phyloP scores from a whole-genome alignment of 1,140 invertebrate species.

The Drosophila bocqueti region DNA sequence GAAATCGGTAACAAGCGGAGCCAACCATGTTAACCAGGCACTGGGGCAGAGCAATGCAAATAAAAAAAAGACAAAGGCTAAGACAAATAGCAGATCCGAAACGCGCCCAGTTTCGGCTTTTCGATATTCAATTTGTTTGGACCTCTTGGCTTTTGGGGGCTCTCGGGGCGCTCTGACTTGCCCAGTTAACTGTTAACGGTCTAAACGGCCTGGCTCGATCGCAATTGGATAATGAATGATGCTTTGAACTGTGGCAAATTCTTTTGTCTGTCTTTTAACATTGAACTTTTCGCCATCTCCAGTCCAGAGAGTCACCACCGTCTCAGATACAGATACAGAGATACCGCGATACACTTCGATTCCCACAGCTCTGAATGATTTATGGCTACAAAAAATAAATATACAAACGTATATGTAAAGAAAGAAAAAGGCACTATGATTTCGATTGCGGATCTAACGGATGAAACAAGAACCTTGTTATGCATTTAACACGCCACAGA shows the following conservation, averaged over 20 bases:
- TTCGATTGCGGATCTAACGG: conserved; percentile 80
- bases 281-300: conserved; percentile 74
- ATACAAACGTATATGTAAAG: conserved; percentile 59
- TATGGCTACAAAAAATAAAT: conserved; percentile 56
- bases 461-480: conserved; percentile 82
- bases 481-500: conserved; percentile 76
- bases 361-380: conserved; percentile 81
- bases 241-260: conserved; percentile 81
- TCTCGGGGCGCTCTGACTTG: conserved; percentile 51
- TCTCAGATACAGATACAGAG: conserved; percentile 55
- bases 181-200: conserved; percentile 72
- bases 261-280: conserved; percentile 76
- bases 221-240: conserved; percentile 77
- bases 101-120: conserved; percentile 63
- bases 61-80: conserved; percentile 48
- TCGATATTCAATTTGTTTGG: conserved; percentile 69
- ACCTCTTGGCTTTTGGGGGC: conserved; percentile 62
- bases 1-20: conserved; percentile 43
- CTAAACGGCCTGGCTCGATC: conserved; percentile 52
- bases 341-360: conserved; percentile 55
- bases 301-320: conserved; percentile 36
- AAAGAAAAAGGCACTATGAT: conserved; percentile 61
- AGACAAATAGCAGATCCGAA: conserved; percentile 46
- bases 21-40: conserved; percentile 30
- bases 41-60: conserved; percentile 17